Conservation (phyloP, 2,113 vertebrate species). For the Malurus cyaneus region DNA sequence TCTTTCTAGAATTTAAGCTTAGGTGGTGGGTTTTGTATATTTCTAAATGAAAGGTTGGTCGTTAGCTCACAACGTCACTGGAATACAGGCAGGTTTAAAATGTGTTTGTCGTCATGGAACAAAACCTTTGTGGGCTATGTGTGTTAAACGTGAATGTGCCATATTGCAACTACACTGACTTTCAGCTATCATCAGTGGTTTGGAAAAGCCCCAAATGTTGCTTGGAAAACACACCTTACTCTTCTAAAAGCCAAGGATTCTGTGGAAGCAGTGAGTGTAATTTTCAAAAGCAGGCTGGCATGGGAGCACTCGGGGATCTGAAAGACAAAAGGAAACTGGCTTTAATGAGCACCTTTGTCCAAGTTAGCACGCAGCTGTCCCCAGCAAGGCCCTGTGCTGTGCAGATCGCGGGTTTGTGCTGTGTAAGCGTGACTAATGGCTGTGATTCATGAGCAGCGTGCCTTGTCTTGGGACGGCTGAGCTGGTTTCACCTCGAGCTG, state of each 20-base stretch:
- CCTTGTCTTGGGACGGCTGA: not conserved
- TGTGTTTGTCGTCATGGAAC: not conserved
- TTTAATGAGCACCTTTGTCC: not conserved
- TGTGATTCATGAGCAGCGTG: not conserved
- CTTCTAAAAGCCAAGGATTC: not conserved
- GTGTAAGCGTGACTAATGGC: not conserved
- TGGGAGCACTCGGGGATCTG: fast-evolving
- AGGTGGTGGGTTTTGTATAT: fast-evolving
- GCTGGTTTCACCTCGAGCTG: not conserved
- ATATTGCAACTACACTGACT: not conserved
- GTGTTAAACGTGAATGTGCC: not conserved
- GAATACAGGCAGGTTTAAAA: not conserved
- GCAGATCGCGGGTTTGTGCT: not conserved
- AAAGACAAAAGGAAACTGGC: not conserved
- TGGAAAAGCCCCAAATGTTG: not conserved
- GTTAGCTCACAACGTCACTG: not conserved
- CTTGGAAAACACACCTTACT: not conserved
- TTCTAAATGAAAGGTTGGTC: not conserved
- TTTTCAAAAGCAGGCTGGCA: not conserved
- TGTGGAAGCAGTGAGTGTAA: not conserved
- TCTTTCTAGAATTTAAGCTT: not conserved
- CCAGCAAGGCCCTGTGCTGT: not conserved
- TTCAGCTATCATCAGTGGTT: not conserved
- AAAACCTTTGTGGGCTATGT: not conserved
- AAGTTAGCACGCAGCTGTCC: not conserved